Evolutionary conservation across 1,140 invertebrate species (phyloP).

Genomic region (Planococcus citri): DNA sequence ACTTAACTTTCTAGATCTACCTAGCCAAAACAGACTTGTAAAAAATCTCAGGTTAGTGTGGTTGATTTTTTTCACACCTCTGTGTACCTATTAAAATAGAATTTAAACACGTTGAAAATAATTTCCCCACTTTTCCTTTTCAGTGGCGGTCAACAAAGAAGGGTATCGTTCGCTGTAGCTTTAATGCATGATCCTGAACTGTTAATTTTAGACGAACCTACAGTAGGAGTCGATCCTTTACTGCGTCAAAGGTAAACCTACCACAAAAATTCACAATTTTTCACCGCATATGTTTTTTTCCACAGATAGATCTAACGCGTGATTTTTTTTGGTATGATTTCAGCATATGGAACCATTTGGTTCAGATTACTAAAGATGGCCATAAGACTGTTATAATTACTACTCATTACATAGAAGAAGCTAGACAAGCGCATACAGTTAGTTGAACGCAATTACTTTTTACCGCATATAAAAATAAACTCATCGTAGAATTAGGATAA

Average conservation of each 20-base stretch:
- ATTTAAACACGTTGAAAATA: too few relatives aligned
- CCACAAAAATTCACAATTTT: not conserved
- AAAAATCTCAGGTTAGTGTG: conserved; percentile 52
- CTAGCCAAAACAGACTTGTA: conserved; percentile 49
- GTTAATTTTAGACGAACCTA: conserved; percentile 86
- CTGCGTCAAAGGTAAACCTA: conserved; percentile 60
- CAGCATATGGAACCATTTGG: conserved; percentile 89
- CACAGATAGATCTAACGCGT: not conserved
- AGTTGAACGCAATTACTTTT: conserved; percentile 32
- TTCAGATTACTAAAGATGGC: conserved; percentile 72
- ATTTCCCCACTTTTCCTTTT: conserved; percentile 5
- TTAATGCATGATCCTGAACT: conserved; percentile 79
- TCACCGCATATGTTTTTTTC: not conserved
- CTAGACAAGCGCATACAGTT: conserved; percentile 71
- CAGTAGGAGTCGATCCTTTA: conserved; percentile 88
- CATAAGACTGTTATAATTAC: conserved; percentile 90
- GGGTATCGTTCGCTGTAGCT: conserved; percentile 77
- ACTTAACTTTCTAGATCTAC: conserved; percentile 49
- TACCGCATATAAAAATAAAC: not conserved
- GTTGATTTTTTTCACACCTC: not conserved
- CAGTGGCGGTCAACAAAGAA: conserved; percentile 73
- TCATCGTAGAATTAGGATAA: not conserved
- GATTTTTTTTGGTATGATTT: conserved; percentile 19
- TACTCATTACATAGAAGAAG: conserved; percentile 96
- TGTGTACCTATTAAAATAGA: not conserved